Evolutionary conservation across 2,888 invertebrate species (phyloP).

Genomic region (Tipula vernalis): DNA sequence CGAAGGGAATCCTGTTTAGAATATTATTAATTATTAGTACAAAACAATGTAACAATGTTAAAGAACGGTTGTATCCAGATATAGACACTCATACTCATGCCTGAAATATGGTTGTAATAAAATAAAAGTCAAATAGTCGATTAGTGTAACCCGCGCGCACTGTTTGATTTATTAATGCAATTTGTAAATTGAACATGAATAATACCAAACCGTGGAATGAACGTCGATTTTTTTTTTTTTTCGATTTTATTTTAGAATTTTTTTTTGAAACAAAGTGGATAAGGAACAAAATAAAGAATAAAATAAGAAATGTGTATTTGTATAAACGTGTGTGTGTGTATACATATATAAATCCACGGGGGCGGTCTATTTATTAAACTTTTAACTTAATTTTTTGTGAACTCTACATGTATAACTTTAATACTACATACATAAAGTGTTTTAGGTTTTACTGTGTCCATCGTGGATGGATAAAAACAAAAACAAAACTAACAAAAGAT

Average conservation of each 20-base stretch:
- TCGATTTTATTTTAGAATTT: neutral
- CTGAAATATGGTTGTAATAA: neutral
- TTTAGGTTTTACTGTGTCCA: neutral
- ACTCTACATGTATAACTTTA: neutral
- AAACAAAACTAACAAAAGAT: neutral
- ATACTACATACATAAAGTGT: neutral
- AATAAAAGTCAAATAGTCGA: conserved; percentile 5
- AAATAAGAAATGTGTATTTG: neutral
- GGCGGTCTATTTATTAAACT: neutral
- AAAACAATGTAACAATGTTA: no score
- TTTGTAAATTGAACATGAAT: conserved; percentile 10
- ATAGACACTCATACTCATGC: neutral
- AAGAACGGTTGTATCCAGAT: neutral
- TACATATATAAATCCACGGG: neutral
- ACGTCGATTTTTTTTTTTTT: neutral
- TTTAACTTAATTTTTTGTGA: neutral
- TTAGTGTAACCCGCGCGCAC: conserved; percentile 9
- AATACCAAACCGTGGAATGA: neutral
- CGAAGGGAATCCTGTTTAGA: no score
- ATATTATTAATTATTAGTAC: no score
- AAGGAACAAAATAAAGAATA: neutral
- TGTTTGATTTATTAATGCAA: conserved; percentile 11
- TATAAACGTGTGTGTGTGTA: neutral
- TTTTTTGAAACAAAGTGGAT: neutral
- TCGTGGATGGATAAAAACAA: neutral